Evolutionary conservation across 2,888 invertebrate species (phyloP).

Genomic region (Pardosa pseudoannulata): DNA sequence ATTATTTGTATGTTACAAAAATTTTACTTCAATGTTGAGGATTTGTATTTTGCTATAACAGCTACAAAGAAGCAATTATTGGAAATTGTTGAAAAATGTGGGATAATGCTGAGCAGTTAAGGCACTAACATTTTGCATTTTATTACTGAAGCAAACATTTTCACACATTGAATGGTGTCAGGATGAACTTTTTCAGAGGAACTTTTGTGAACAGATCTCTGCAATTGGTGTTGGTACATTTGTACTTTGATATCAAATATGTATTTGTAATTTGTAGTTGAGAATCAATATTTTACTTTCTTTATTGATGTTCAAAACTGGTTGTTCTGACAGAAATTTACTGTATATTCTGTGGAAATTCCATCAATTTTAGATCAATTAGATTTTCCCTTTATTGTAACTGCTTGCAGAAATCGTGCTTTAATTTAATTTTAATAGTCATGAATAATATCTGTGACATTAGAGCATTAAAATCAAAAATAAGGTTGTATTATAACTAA

Average conservation of each 20-base stretch:
- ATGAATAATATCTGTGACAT: too few species aligned
- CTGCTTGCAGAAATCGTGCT: too few species aligned
- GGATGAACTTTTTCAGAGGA: conserved; percentile 9
- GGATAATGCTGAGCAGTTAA: background rate
- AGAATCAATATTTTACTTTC: background rate
- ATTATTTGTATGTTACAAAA: background rate
- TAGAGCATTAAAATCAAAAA: too few species aligned
- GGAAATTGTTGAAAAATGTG: background rate
- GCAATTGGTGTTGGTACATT: conserved; percentile 10
- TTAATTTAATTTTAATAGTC: too few species aligned
- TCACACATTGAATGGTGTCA: conserved; percentile 23
- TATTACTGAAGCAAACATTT: conserved; percentile 50
- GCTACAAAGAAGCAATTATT: background rate
- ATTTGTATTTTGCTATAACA: background rate
- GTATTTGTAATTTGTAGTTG: background rate
- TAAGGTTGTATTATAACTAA: background rate
- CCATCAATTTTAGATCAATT: background rate
- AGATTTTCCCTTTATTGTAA: background rate
- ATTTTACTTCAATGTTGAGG: background rate
- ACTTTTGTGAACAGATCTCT: conserved; percentile 12
- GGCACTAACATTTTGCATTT: conserved; percentile 17
- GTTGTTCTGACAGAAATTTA: conserved; percentile 6
- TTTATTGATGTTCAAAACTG: background rate
- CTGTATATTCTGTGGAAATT: background rate
- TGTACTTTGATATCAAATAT: background rate